Percentiles rank a stretch among this genome's conserved stretches.
These are phyloP conservation scores for Vidua chalybeata DNA, from an alignment of 2,113 vertebrate genomes.

Conservation along the genomic window DNA sequence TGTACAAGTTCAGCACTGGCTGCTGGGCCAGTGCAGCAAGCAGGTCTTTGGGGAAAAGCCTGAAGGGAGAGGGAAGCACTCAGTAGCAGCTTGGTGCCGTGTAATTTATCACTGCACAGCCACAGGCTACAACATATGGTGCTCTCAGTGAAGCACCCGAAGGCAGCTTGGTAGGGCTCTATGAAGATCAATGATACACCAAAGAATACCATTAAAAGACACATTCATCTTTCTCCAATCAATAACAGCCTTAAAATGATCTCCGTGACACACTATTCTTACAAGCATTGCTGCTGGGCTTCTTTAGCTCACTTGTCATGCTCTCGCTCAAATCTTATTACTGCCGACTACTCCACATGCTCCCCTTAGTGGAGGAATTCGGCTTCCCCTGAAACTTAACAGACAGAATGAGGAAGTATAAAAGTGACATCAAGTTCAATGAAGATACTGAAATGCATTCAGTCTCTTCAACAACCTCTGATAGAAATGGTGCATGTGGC, in stretches of 20 bases:
- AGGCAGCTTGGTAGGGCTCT: constrained; percentile 48
- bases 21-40: constrained; percentile 3
- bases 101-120: constrained; percentile 38
- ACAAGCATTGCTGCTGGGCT: constrained; percentile 16
- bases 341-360: not conserved
- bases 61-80: constrained; percentile 12
- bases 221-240: constrained; percentile 70
- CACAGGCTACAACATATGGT: constrained; percentile 10
- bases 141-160: constrained; percentile 15
- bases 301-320: constrained; percentile 32
- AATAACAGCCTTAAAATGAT: constrained; percentile 70
- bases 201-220: constrained; percentile 70
- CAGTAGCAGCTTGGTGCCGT: not conserved
- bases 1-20: not conserved
- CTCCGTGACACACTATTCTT: constrained; percentile 31
- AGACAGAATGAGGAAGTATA: not conserved
- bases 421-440: not conserved
- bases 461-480: not conserved
- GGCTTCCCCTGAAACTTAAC: constrained; percentile 19
- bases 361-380: not conserved
- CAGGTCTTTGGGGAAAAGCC: not conserved
- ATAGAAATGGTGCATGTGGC: not conserved
- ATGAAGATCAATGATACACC: constrained; percentile 72
- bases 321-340: constrained; percentile 33
- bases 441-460: not conserved